Conservation (phyloP, 1,140 invertebrate species). For the Caenorhabditis briggsae region DNA sequence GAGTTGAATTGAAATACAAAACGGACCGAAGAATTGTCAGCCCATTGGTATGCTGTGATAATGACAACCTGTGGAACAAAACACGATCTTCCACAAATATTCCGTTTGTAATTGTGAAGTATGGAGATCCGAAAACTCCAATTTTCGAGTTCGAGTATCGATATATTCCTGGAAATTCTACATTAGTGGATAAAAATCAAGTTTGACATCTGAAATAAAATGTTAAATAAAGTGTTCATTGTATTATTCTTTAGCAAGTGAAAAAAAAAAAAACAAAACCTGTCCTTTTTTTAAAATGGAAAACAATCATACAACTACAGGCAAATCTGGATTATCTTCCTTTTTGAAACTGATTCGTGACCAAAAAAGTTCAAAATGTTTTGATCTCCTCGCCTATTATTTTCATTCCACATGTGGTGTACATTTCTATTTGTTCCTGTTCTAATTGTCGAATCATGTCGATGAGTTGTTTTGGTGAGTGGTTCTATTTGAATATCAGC, state of each 20-base stretch:
- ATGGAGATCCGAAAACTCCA: not conserved
- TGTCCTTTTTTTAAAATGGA: too few relatives aligned
- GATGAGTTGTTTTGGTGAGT: slow-evolving; percentile 3
- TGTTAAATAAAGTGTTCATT: too few relatives aligned
- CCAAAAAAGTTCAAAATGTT: not conserved
- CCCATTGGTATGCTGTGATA: not conserved
- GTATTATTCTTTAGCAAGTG: too few relatives aligned
- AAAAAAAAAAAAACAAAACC: too few relatives aligned
- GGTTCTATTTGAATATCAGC: slow-evolving; percentile 32
- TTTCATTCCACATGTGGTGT: not conserved
- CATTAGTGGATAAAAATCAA: not conserved
- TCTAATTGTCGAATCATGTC: slow-evolving; percentile 13
- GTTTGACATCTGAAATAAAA: not conserved
- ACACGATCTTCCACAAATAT: slow-evolving; percentile 19
- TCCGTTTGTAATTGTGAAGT: slow-evolving; percentile 9
- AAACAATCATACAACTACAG: too few relatives aligned
- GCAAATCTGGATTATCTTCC: not conserved
- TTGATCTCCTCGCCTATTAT: slow-evolving; percentile 1
- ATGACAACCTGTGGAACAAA: slow-evolving; percentile 41
- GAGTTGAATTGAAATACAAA: slow-evolving; percentile 32
- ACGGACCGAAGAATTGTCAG: slow-evolving; percentile 11
- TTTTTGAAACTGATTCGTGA: not conserved
- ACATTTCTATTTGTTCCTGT: slow-evolving; percentile 40
- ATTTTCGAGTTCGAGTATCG: not conserved
- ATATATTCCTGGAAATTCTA: not conserved